Percentiles rank a stretch among this genome's conserved stretches.
These are phyloP conservation scores for Drosophila prolongata DNA, from an alignment of 2,888 invertebrate genomes.

Conservation along the genomic window DNA sequence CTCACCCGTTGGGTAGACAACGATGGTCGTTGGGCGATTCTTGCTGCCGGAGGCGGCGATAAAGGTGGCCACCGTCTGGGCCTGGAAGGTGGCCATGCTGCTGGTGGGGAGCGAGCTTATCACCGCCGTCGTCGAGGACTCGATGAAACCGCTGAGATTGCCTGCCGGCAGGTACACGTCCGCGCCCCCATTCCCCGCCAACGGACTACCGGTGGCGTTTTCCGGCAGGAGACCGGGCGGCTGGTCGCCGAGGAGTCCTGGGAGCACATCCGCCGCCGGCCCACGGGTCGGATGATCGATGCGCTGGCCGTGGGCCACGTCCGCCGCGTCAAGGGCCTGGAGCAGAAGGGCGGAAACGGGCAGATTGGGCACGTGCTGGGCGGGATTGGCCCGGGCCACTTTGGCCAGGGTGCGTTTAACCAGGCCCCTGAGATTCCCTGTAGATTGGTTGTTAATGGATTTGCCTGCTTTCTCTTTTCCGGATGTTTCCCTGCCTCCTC, in stretches of 20 bases:
- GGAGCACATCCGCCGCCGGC: not conserved
- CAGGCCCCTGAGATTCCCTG: not conserved
- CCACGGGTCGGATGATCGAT: constrained; percentile 32
- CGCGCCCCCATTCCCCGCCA: constrained; percentile 1
- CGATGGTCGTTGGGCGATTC: constrained; percentile 90
- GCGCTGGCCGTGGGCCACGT: constrained; percentile 48
- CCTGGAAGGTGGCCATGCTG: constrained; percentile 70
- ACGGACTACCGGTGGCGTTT: constrained; percentile 3
- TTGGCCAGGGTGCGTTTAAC: constrained; percentile 1
- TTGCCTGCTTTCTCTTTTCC: not conserved
- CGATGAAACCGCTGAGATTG: constrained; percentile 59
- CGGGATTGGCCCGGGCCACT: constrained; percentile 39
- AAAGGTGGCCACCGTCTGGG: constrained; percentile 82
- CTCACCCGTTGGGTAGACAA: constrained; percentile 90
- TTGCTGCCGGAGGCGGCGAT: constrained; percentile 85
- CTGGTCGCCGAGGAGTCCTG: not conserved
- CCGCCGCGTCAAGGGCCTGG: constrained; percentile 41
- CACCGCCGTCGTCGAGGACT: constrained; percentile 69
- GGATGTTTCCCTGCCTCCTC: constrained; percentile 37
- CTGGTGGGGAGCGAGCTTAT: constrained; percentile 44
- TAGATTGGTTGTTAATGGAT: not conserved
- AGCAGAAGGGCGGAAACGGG: constrained; percentile 58
- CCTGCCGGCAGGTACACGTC: constrained; percentile 33
- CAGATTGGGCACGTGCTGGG: constrained; percentile 55
- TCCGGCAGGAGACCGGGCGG: not conserved